Base-by-base conservation (phyloP, 2,113 vertebrate genomes). In the Herpetotheres cachinnans region DNA sequence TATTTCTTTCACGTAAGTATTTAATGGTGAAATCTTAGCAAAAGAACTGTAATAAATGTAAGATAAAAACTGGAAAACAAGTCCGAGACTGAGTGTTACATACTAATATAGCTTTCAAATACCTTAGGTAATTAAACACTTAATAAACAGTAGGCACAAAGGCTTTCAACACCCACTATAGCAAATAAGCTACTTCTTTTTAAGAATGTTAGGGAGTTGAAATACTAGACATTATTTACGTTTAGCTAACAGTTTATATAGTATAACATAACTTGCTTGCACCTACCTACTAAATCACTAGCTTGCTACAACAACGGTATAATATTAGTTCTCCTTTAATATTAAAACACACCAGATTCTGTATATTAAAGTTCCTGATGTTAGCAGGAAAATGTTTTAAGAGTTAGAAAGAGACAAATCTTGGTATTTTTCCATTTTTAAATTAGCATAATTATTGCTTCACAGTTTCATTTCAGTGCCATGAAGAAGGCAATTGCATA, bases 61-160 rank as follows among this genome's bases (percentile, higher is more conserved):
- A 90, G 82, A 70, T 9, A 42, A 94, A 89, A 95, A 50, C 6
- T 44, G 47, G 47, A 96, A 74, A 94, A 62, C 38, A 93, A 96
- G 71, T 21, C 54, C 24, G 82, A 84, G 78, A 58, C 15, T 84
- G 32, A n/a, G 26, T 36, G 65, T 52, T 54, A 34, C 16, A 27
- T n/a, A 49, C 8, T 40, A 50, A 50, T 59, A 54, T 13, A 82
- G 86, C 59, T 94, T 95, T 84, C 44, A 97, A 93, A 89, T 70
- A 71, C 27, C 66, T 72, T 69, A 74, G 29, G 38, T 87, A 91
- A 97, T 88, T 96, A 94, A 97, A 65, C 24, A 94, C 49, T 92
- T 95, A 90, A 63, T 54, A 95, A 95, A 82, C 32, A 89, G 77
- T 24, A 93, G 63, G 49, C 38, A 40, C 78, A 86, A 73, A 85